Percentiles rank a stretch among this genome's conserved stretches.
Evolutionary conservation across 2,797 vertebrate genomes (phyloP).

Genomic region (Sardinella longiceps): DNA sequence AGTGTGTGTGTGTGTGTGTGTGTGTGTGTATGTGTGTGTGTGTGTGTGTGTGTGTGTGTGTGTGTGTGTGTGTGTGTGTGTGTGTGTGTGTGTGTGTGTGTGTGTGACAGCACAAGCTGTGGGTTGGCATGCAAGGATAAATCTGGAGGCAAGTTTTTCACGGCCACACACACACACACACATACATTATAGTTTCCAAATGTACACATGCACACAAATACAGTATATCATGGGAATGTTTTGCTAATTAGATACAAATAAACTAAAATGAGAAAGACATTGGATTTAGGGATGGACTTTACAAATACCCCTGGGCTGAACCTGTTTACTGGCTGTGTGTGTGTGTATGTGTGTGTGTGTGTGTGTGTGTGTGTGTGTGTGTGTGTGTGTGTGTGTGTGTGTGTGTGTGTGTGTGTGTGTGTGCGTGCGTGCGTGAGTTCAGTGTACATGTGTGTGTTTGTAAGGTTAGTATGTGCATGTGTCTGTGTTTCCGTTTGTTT

Average conservation of each 20-base stretch:
- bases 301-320: no score
- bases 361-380: not conserved
- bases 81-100: slow-evolving; percentile 3
- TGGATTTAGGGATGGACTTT: no score
- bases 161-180: not conserved
- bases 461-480: no score
- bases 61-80: not conserved
- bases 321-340: not conserved
- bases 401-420: no score
- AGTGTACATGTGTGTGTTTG: no score
- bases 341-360: not conserved
- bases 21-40: not conserved
- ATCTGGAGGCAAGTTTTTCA: not conserved
- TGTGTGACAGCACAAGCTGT: not conserved
- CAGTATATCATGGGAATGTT: not conserved
- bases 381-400: not conserved
- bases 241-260: not conserved
- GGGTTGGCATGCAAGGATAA: not conserved
- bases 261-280: no score
- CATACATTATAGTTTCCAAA: not conserved
- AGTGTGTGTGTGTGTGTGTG: not conserved
- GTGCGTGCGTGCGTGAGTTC: no score
- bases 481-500: no score
- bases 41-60: not conserved
- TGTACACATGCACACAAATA: slow-evolving; percentile 36